Base-by-base conservation (phyloP, 2,888 invertebrate genomes). In the Pteria penguin region DNA sequence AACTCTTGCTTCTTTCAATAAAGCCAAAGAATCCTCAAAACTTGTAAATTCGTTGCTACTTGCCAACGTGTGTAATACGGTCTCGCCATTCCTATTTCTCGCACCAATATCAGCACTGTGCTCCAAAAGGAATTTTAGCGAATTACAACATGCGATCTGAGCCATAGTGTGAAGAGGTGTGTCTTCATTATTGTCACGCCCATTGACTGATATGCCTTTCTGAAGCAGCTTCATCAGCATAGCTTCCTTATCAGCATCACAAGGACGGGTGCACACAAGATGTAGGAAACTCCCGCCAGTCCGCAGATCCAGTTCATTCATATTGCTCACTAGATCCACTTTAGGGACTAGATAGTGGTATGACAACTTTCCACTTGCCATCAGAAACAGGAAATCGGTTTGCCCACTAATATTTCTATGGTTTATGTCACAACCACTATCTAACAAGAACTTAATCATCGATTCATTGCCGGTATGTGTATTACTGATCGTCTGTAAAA, bases 81-180 rank as follows among this genome's bases (percentile, higher is more conserved):
- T 62, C 36, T 70, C 69, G 22, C 75, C 69, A 22, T 29, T 31
- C 45, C 69, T 69, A 36, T 69, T 63, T 58, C 58, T 61, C 4
- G 57, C 58, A 3, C 29, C 26, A 27, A 58, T n/a, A 36, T 75
- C 54, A 24, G 70, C 69, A 45, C 18, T 45, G 32, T 75, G 52
- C 14, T 63, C 75, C n/a, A 70, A n/a, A 63, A 75, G 75, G 36
- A 26, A 69, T 45, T 22, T n/a, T 26, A 70, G 18, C 22, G 62
- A 45, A 4, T 63, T 67, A 26, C n/a, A n/a, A 57, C 63, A 61
- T n/a, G 55, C 69, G 11, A 69, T 32, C 22, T 4, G 24, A 14
- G 69, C 57, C 24, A 69, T 61, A 36, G 62, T 31, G 52, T 75
- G 75, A 31, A 75, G 57, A 8, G 75, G 75, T n/a, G 72, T 72